Base-by-base conservation (phyloP, 2,888 invertebrate genomes). In the Drosophila monieri region DNA sequence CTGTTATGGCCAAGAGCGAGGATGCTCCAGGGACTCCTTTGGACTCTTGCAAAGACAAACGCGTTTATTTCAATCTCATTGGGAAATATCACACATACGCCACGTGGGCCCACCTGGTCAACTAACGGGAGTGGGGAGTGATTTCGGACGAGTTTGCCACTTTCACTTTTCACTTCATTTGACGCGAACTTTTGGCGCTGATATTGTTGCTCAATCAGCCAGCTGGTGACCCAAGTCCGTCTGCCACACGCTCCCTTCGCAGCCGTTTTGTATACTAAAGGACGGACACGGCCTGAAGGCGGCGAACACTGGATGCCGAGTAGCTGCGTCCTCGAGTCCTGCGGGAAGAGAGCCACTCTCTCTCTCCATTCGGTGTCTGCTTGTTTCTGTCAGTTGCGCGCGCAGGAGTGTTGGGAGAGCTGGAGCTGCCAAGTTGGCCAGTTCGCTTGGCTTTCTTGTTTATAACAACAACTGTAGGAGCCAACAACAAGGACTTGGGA, bases 191-290 rank as follows among this genome's bases (percentile, higher is more conserved):
- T 72, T 69, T 73, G 73, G 57, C 61, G 64, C 73, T 69, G 43
- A 65, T 73, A 64, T 48, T 51, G 57, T 23, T 57, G 57, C 46
- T 54, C 52, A 18, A 37, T 25, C 8, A 30, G 41, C 30, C 12
- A 41, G 44, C 37, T 39, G 53, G 30, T 56, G 58, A 37, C 54
- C 47, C 43, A 57, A 5, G 9, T 53, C 59, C 65, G 74, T 64
- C 49, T 58, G 70, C 62, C 64, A 68, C 69, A 80, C 69, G 73
- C 84, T 58, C 62, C 57, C 70, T 27, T 76, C 52, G 76, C 64
- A 71, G 70, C 65, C 80, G 72, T 61, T 76, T 88, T 73, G 80
- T 83, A 79, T 76, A 84, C 88, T 84, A 76, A 88, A 58, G 61
- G 56, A 56, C 58, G 35, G 35, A n/a, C 35, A n/a, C 27, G 27